Evolutionary conservation across 1,140 invertebrate species (phyloP).

Genomic region (Rhynchophorus ferrugineus): DNA sequence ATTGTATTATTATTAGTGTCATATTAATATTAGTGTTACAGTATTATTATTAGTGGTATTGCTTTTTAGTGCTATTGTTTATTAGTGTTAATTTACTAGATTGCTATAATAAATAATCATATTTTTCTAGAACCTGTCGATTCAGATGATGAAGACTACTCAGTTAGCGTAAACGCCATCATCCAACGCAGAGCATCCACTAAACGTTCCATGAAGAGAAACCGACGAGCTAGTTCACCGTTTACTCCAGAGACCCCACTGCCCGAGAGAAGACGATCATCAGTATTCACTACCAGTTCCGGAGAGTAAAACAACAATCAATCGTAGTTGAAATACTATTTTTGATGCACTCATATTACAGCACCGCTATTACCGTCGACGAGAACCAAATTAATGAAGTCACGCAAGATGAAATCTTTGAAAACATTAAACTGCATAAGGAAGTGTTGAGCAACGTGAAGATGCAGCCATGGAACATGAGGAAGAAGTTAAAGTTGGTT

Average conservation of each 20-base stretch:
- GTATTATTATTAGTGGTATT: background rate
- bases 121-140: slow-evolving; percentile 37
- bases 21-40: too few relatives aligned
- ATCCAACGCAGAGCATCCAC: slow-evolving; percentile 64
- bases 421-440: slow-evolving; percentile 87
- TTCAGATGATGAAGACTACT: slow-evolving; percentile 70
- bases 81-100: background rate
- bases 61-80: background rate
- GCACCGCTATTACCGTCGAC: slow-evolving; percentile 64
- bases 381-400: slow-evolving; percentile 51
- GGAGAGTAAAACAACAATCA: slow-evolving; percentile 56
- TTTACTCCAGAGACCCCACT: slow-evolving; percentile 49
- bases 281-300: slow-evolving; percentile 75
- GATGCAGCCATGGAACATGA: slow-evolving; percentile 82
- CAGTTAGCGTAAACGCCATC: slow-evolving; percentile 70
- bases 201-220: slow-evolving; percentile 50
- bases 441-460: slow-evolving; percentile 84
- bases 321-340: slow-evolving; percentile 1
- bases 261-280: slow-evolving; percentile 56
- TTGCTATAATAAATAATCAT: background rate
- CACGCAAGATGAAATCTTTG: slow-evolving; percentile 79
- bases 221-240: slow-evolving; percentile 61
- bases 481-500: slow-evolving; percentile 76
- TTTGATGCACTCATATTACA: too few relatives aligned
- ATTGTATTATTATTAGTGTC: too few relatives aligned